These are phyloP conservation scores for Odontocolon sp. DNA, from an alignment of 2,888 invertebrate genomes.

Conservation along the genomic window DNA sequence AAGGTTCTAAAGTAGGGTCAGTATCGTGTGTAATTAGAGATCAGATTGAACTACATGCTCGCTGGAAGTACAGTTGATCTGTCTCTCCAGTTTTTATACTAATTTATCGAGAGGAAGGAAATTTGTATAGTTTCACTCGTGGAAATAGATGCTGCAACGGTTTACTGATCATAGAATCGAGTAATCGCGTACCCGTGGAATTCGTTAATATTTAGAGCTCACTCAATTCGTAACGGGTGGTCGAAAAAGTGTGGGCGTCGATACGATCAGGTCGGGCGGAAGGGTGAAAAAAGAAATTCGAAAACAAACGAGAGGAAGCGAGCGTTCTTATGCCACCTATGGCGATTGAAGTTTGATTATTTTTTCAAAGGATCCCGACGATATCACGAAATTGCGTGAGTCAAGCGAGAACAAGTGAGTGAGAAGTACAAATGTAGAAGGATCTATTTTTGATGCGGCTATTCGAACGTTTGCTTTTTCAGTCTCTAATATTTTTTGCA, in stretches of 20 bases:
- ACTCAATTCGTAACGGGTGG: slow-evolving; percentile 70
- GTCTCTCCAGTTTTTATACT: too few species aligned
- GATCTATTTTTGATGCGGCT: slow-evolving; percentile 57
- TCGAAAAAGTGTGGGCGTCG: slow-evolving; percentile 64
- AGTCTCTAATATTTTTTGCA: slow-evolving; percentile 51
- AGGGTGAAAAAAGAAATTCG: slow-evolving; percentile 22
- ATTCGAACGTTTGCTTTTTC: slow-evolving; percentile 45
- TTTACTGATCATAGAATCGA: not conserved
- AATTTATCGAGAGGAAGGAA: too few species aligned
- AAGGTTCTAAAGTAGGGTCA: too few species aligned
- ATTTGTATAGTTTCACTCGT: too few species aligned
- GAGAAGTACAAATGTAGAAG: slow-evolving; percentile 59
- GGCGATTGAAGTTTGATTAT: slow-evolving; percentile 61
- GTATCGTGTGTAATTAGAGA: too few species aligned
- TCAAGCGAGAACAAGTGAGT: slow-evolving; percentile 22
- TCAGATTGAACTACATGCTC: too few species aligned
- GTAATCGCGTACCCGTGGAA: slow-evolving; percentile 59
- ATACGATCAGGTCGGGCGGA: slow-evolving; percentile 60
- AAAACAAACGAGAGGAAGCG: slow-evolving; percentile 68
- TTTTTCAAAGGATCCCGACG: slow-evolving; percentile 69
- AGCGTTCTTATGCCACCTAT: slow-evolving; percentile 42
- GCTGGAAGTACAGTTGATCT: too few species aligned
- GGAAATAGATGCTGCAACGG: too few species aligned
- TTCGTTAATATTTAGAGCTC: slow-evolving; percentile 74
- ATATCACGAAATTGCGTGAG: slow-evolving; percentile 30